Percentiles rank a stretch among this genome's conserved stretches.
Evolutionary conservation across 37 sponge, comb jelly and placozoan genomes (phyloP).

Genomic region (Agelas oroides): DNA sequence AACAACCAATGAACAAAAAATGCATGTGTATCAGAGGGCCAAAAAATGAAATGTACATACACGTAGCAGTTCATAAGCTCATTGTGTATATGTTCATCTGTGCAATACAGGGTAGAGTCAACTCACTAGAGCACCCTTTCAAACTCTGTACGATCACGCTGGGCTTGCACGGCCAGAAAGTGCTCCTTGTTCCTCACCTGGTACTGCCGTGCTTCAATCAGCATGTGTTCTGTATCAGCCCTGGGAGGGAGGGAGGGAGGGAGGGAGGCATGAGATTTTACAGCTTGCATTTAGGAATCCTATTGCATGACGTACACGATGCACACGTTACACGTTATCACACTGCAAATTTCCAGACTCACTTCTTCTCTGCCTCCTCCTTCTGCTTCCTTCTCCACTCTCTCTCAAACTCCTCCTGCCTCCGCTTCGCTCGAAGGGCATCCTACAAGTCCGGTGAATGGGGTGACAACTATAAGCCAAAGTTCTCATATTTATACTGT

Average conservation of each 20-base stretch:
- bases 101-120: no score
- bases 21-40: no score
- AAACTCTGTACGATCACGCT: constrained; percentile 94
- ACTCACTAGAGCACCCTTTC: constrained; percentile 88
- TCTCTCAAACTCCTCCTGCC: constrained; percentile 97
- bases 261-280: no score
- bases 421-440: constrained; percentile 91
- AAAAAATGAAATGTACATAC: neutral
- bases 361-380: constrained; percentile 92
- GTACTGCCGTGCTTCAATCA: constrained; percentile 80
- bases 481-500: no score
- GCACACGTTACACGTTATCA: no score
- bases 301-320: no score
- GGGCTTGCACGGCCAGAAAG: constrained; percentile 94
- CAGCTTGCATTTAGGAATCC: no score
- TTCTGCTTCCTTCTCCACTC: constrained; percentile 95
- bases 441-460: no score
- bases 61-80: neutral
- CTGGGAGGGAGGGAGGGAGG: constrained; percentile 27
- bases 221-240: constrained; percentile 77
- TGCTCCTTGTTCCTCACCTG: constrained; percentile 94
- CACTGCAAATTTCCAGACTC: no score
- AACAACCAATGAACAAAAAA: no score
- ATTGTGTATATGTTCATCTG: no score
- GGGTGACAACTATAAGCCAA: no score